Percentiles rank a stretch among this genome's conserved stretches.
Evolutionary conservation across 2,113 vertebrate species (phyloP).

Genomic region (Galbula dea): DNA sequence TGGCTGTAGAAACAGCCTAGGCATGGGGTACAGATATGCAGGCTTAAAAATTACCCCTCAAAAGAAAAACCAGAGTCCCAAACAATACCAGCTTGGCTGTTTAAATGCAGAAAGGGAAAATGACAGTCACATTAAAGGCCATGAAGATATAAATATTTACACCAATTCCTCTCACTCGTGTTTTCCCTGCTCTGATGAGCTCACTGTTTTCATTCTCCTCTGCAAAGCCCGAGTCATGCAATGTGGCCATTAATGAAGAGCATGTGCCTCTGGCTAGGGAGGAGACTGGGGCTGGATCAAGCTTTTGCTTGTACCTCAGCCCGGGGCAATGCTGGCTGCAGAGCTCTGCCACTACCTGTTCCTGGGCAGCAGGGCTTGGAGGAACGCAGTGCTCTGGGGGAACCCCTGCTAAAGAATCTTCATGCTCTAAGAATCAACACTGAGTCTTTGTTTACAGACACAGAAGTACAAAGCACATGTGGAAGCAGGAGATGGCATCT

Average conservation of each 20-base stretch:
- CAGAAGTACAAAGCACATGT: not conserved
- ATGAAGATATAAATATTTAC: slow-evolving; percentile 51
- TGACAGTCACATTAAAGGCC: not conserved
- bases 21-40: fast-evolving
- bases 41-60: not conserved
- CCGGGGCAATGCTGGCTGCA: not conserved
- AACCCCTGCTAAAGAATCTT: not conserved
- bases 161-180: slow-evolving; percentile 2
- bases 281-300: not conserved
- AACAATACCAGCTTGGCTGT: not conserved
- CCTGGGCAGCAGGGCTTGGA: not conserved
- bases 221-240: slow-evolving; percentile 31
- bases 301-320: not conserved
- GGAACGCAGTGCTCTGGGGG: not conserved
- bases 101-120: not conserved
- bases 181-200: slow-evolving; percentile 40
- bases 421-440: fast-evolving
- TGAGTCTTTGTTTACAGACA: not conserved
- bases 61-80: no score
- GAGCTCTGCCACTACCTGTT: not conserved
- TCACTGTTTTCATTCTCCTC: slow-evolving; percentile 44
- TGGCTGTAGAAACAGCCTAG: not conserved
- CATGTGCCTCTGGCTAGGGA: slow-evolving; percentile 24
- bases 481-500: not conserved
- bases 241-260: slow-evolving; percentile 36